Evolutionary conservation across 2,888 invertebrate genomes (phyloP).

Genomic region (Embidobia sp.): DNA sequence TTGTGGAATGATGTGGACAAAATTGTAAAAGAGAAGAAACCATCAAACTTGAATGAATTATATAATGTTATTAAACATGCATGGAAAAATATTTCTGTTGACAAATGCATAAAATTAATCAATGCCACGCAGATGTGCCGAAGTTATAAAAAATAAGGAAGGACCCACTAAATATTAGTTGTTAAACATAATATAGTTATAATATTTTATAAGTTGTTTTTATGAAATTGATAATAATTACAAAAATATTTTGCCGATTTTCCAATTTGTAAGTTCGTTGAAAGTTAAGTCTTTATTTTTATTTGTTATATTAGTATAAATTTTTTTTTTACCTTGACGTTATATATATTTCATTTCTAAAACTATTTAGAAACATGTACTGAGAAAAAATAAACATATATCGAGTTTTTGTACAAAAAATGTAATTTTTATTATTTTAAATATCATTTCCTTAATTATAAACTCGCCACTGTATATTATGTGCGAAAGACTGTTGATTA

Average conservation of each 20-base stretch:
- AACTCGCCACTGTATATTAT: no score
- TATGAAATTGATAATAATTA: background rate
- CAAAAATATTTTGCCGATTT: background rate
- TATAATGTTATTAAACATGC: slow-evolving; percentile 22
- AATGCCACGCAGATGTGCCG: slow-evolving; percentile 36
- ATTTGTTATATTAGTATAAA: no score
- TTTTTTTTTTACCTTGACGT: no score
- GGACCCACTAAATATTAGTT: slow-evolving; percentile 44
- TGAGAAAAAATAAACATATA: background rate
- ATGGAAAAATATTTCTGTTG: slow-evolving; percentile 35
- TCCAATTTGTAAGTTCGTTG: background rate
- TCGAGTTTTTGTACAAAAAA: background rate
- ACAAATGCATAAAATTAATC: slow-evolving; percentile 28
- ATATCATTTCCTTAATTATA: background rate
- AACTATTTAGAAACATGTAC: background rate
- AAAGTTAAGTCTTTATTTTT: background rate
- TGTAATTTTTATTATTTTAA: background rate
- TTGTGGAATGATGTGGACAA: slow-evolving; percentile 34
- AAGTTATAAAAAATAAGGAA: slow-evolving; percentile 23
- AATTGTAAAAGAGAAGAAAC: slow-evolving; percentile 16
- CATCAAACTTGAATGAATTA: slow-evolving; percentile 37
- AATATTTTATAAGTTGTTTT: background rate
- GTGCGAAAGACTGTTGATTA: no score
- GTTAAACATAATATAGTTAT: background rate
- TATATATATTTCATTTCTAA: background rate